A percentile compares a stretch with the other conserved stretches of the same genome.
These are phyloP conservation scores for Nestor notabilis DNA, from an alignment of 2,113 vertebrate species.

Conservation along the genomic window DNA sequence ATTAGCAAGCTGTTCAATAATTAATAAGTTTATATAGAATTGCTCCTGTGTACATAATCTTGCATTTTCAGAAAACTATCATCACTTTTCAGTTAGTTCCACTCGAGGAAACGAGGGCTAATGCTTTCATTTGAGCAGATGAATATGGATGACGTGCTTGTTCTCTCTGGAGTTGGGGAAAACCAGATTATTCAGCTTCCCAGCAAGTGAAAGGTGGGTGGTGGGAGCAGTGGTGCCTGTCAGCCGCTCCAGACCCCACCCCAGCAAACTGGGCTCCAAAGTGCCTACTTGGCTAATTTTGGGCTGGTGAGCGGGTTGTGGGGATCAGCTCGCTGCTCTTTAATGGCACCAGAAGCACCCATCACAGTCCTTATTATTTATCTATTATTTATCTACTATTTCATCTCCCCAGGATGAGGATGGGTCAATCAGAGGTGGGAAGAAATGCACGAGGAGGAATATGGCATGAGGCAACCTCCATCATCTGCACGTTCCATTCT, in stretches of 20 bases:
- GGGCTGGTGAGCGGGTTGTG: accelerated
- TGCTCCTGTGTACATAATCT: constrained; percentile 78
- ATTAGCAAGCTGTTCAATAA: constrained; percentile 80
- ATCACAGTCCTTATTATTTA: background rate
- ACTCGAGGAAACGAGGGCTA: constrained; percentile 69
- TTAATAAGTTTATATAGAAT: constrained; percentile 79
- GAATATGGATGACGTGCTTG: constrained; percentile 72
- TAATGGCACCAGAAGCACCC: accelerated
- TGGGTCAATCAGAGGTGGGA: background rate
- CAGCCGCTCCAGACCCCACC: background rate
- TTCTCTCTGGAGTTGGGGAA: constrained; percentile 1
- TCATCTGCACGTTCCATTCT: background rate
- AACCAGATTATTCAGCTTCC: constrained; percentile 17
- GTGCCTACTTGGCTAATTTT: background rate
- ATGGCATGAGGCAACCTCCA: accelerated
- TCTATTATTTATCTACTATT: background rate
- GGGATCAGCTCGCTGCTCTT: background rate
- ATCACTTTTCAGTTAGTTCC: constrained; percentile 79
- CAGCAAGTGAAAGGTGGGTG: background rate
- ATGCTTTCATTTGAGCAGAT: constrained; percentile 70
- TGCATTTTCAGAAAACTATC: constrained; percentile 73
- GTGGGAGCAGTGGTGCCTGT: background rate
- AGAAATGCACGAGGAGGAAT: accelerated
- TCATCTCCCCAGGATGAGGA: background rate
- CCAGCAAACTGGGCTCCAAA: background rate